phyloP scores from a whole-genome alignment of 2,113 vertebrate species.

The Phalacrocorax carbo region DNA sequence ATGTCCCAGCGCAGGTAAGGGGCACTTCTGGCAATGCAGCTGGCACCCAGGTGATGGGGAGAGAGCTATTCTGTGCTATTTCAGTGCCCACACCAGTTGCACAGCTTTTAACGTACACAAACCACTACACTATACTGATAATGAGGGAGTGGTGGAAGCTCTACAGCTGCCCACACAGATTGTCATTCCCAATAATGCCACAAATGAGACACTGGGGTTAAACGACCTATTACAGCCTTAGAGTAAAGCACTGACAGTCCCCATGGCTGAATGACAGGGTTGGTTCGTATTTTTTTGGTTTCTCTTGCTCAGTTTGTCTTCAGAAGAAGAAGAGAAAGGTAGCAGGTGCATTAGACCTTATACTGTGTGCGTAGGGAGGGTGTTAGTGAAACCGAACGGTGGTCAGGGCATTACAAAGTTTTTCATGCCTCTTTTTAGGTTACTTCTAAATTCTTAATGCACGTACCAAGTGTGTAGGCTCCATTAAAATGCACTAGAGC shows the following conservation, averaged over 20 bases:
- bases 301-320: neutral
- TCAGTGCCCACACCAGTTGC: accelerated
- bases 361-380: accelerated
- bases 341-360: neutral
- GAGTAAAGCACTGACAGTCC: neutral
- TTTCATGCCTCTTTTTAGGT: neutral
- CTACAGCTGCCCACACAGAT: neutral
- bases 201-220: neutral
- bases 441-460: neutral
- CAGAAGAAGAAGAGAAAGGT: neutral
- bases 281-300: neutral
- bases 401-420: neutral
- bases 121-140: accelerated
- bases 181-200: neutral
- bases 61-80: neutral
- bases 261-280: neutral
- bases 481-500: neutral
- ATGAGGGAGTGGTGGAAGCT: neutral
- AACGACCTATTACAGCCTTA: neutral
- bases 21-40: neutral
- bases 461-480: accelerated
- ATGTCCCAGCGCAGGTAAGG: neutral
- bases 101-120: neutral
- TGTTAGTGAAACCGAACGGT: neutral
- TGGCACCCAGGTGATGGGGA: neutral